Evolutionary conservation across 2,113 vertebrate genomes (phyloP).

Genomic region (Ciconia boyciana): DNA sequence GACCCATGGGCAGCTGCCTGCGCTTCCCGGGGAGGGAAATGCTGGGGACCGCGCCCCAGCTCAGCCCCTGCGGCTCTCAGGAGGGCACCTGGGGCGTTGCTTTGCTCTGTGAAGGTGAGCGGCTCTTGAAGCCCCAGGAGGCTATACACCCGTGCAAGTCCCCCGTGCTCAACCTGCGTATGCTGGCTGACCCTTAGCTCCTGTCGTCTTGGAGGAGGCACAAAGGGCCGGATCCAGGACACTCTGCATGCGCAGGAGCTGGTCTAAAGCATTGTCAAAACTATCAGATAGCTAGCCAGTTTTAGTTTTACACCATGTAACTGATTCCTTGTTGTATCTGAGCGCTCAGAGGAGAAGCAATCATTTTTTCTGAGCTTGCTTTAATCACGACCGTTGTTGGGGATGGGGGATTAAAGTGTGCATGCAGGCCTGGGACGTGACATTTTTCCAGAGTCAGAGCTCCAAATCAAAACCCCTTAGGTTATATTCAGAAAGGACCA

Average conservation of each 20-base stretch:
- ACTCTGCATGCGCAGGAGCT: not conserved
- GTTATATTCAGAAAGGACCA: not conserved
- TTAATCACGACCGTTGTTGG: not conserved
- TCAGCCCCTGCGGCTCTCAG: not conserved
- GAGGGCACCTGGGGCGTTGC: not conserved
- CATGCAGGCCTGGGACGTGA: not conserved
- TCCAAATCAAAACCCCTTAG: not conserved
- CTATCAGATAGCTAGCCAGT: not conserved
- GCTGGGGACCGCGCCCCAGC: rapidly evolving
- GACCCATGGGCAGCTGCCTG: not conserved
- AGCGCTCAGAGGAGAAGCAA: not conserved
- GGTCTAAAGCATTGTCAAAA: not conserved
- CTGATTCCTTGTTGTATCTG: not conserved
- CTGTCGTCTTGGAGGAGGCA: not conserved
- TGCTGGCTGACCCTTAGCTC: not conserved
- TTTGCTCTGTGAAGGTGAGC: not conserved
- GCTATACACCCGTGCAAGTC: not conserved
- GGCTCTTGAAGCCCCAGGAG: not conserved
- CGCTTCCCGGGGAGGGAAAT: rapidly evolving
- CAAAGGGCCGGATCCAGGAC: not conserved
- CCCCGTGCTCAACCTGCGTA: rapidly evolving
- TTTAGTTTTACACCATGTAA: not conserved
- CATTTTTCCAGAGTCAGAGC: not conserved
- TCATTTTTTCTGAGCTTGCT: not conserved
- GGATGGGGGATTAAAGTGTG: not conserved